Evolutionary conservation across 2,797 vertebrate genomes (phyloP).

Genomic region (Simalia tracyae): DNA sequence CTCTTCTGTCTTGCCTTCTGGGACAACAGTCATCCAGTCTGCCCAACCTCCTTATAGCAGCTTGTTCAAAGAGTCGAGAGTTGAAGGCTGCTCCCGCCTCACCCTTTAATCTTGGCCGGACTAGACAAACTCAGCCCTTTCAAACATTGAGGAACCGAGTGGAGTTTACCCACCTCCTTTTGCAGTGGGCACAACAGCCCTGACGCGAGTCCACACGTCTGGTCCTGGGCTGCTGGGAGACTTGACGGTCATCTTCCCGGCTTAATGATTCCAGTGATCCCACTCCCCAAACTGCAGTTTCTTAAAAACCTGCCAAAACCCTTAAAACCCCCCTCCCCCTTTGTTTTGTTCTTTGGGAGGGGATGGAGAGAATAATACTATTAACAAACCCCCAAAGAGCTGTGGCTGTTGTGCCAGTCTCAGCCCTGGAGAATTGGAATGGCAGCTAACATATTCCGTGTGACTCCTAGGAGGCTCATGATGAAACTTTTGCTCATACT

Average conservation of each 20-base stretch:
- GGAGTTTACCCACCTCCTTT: no score
- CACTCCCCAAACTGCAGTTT: not conserved
- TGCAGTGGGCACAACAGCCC: no score
- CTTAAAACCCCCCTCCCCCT: no score
- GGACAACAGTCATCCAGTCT: not conserved
- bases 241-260: no score
- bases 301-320: not conserved
- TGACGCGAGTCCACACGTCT: no score
- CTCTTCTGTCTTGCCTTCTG: not conserved
- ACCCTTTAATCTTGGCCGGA: not conserved
- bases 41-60: not conserved
- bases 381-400: conserved; percentile 68
- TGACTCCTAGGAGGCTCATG: conserved; percentile 69
- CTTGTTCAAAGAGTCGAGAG: not conserved
- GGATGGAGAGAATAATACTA: conserved; percentile 28
- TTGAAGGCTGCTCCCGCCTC: not conserved
- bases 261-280: not conserved
- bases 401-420: conserved; percentile 67
- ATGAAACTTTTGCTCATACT: conserved; percentile 72
- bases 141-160: not conserved
- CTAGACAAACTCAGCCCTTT: not conserved
- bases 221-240: no score
- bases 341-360: not conserved
- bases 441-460: conserved; percentile 50
- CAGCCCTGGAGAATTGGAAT: conserved; percentile 60